These are phyloP conservation scores for Prionace glauca DNA, from an alignment of 2,797 vertebrate species.

Conservation along the genomic window DNA sequence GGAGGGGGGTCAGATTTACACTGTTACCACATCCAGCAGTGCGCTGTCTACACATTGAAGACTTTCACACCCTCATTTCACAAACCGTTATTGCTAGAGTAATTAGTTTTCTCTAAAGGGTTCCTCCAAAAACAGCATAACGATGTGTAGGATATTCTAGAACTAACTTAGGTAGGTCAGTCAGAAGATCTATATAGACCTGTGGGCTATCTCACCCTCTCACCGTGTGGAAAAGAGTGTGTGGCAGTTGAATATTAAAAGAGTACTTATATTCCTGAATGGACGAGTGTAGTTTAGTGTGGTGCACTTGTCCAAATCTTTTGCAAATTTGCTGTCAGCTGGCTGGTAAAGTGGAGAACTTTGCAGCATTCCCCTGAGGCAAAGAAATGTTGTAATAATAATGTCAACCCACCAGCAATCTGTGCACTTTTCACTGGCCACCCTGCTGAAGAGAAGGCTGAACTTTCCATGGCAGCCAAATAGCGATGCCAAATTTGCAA, in stretches of 20 bases:
- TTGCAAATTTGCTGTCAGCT: neutral
- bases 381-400: neutral
- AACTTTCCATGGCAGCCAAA: neutral
- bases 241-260: neutral
- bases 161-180: neutral
- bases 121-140: neutral
- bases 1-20: neutral
- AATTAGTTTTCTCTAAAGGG: neutral
- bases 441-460: neutral
- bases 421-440: neutral
- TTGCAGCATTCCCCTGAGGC: neutral
- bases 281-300: neutral
- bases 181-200: neutral
- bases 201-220: neutral
- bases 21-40: neutral
- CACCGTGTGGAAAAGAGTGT: neutral
- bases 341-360: neutral
- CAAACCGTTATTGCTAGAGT: neutral
- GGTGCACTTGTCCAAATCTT: neutral
- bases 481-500: neutral
- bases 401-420: neutral
- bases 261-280: neutral
- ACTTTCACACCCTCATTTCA: too few relatives aligned
- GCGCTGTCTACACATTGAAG: neutral
- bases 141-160: neutral